Evolutionary conservation across 2,888 invertebrate genomes (phyloP), one percentile per base, ranked within the genome.

Genomic region (Tinea semifulvella): DNA sequence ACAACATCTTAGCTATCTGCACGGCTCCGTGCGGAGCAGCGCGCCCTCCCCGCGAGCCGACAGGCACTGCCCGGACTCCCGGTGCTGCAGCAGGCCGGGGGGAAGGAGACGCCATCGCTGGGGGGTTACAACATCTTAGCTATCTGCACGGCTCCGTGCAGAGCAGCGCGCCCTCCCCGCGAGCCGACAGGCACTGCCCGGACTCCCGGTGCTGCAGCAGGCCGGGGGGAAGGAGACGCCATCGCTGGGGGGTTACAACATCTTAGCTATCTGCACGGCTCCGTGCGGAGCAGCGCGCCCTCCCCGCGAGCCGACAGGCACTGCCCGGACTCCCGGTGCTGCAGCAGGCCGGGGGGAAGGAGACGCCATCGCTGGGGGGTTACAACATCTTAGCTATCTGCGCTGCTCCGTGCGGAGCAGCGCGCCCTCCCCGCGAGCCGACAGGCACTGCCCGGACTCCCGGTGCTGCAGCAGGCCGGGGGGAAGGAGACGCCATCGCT

Each of bases 121-220:
- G 25, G 8, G n/a, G n/a, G n/a, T n/a, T n/a, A n/a, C n/a, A n/a
- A n/a, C n/a, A n/a, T n/a, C n/a, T n/a, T n/a, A n/a, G n/a, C n/a
- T n/a, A n/a, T n/a, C n/a, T n/a, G n/a, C n/a, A n/a, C n/a, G n/a
- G n/a, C n/a, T n/a, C n/a, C n/a, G n/a, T n/a, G n/a, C n/a, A n/a
- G n/a, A n/a, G n/a, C n/a, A n/a, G n/a, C n/a, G n/a, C 58, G 6
- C 59, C 65, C 2, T 81, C 53, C 0, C 66, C 72, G 16, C 53
- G 53, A 10, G 82, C 72, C 53, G 85, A 83, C 31, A 90, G 68
- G 57, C 90, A 90, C 50, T 88, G 69, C 10, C 76, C 75, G 3
- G 81, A 76, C 42, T 70, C 70, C 13, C 60, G 58, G 58, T 89
- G 86, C 47, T 79, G 66, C 20, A 89, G 65, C 56, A 84, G 84